phyloP scores from a whole-genome alignment of 2,113 vertebrate genomes.

The Paramisgurnus dabryanus region DNA sequence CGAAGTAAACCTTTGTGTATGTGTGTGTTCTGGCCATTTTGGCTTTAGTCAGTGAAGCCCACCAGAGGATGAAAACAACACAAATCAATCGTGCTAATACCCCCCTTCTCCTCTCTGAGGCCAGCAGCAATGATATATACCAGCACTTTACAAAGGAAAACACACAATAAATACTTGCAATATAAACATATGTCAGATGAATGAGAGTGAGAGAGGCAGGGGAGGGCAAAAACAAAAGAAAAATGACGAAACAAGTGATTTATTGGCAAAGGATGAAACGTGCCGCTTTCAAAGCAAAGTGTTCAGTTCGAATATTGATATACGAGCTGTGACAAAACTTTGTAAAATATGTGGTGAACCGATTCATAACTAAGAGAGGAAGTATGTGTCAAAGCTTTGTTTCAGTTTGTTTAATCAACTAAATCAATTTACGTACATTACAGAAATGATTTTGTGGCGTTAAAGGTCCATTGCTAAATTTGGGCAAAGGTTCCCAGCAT shows the following conservation, averaged over 20 bases:
- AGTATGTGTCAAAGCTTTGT: too few species aligned
- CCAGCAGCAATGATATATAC: constrained; percentile 35
- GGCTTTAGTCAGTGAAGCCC: constrained; percentile 25
- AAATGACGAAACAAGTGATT: constrained; percentile 17
- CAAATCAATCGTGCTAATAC: constrained; percentile 41
- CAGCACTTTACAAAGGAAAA: constrained; percentile 46
- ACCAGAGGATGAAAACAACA: constrained; percentile 44
- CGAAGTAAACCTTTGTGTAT: background rate
- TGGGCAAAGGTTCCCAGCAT: too few species aligned
- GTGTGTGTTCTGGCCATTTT: constrained; percentile 27
- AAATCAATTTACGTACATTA: too few species aligned
- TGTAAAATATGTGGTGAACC: background rate
- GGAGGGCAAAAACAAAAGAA: constrained; percentile 21
- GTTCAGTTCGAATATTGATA: background rate
- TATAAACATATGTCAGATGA: constrained; percentile 42
- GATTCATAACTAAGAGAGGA: background rate
- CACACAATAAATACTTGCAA: constrained; percentile 41
- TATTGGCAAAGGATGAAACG: constrained; percentile 38
- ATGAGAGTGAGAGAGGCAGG: constrained; percentile 22
- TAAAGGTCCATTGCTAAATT: too few species aligned
- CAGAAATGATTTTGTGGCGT: too few species aligned
- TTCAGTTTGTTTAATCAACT: too few species aligned
- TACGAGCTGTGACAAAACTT: constrained; percentile 24
- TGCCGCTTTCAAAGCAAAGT: constrained; percentile 18
- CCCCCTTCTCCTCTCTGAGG: background rate